A percentile compares a stretch with the other conserved stretches of the same genome.
Evolutionary conservation across 2,113 vertebrate genomes (phyloP).

Genomic region (Psilopsiagon aymara): DNA sequence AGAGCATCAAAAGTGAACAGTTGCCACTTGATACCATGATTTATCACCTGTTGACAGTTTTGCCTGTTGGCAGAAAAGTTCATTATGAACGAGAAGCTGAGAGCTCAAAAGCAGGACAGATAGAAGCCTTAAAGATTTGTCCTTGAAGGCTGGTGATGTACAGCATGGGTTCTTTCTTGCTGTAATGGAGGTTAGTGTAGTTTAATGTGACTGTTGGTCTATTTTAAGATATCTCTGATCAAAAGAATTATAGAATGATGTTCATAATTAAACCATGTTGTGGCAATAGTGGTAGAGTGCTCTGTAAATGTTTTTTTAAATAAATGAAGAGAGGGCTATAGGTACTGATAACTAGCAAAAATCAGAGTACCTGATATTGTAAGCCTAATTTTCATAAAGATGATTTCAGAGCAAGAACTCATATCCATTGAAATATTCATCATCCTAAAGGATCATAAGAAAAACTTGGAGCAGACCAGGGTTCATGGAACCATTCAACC

Average conservation of each 20-base stretch:
- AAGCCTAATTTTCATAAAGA: not conserved
- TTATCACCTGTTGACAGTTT: constrained; percentile 62
- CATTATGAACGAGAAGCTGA: constrained; percentile 61
- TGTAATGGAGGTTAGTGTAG: not conserved
- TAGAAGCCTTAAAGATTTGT: constrained; percentile 36
- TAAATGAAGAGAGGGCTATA: not conserved
- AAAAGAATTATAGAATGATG: not conserved
- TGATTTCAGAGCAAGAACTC: not conserved
- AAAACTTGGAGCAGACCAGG: not conserved
- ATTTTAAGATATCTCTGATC: not conserved
- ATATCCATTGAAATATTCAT: not conserved
- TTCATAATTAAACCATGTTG: not conserved
- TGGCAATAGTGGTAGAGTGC: not conserved
- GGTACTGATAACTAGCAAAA: not conserved
- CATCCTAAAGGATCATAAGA: not conserved
- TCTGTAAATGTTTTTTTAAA: not conserved
- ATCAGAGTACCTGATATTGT: not conserved
- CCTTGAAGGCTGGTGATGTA: constrained; percentile 33
- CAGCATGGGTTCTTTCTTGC: not conserved
- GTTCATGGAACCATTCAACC: not conserved
- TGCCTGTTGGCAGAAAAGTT: constrained; percentile 64
- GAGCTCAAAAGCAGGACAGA: constrained; percentile 7
- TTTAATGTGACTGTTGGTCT: not conserved
- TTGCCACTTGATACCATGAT: constrained; percentile 20
- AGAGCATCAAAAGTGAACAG: constrained; percentile 49